Percentiles rank a stretch among this genome's conserved stretches.
Evolutionary conservation across 2,888 invertebrate genomes (phyloP).

Genomic region (Leptopilina myrica): DNA sequence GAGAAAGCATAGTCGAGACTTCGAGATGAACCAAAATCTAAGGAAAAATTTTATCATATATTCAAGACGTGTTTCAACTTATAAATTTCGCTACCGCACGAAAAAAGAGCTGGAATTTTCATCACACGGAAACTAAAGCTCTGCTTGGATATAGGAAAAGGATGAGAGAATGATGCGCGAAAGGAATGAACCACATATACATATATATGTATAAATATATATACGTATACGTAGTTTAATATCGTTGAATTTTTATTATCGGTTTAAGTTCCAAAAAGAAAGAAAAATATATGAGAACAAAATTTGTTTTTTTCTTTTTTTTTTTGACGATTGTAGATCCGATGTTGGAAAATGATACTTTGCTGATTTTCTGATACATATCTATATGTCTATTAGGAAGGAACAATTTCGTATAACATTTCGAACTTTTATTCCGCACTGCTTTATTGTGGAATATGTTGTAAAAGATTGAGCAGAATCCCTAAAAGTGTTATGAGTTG

Average conservation of each 20-base stretch:
- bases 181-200: neutral
- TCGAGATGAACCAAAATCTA: slow-evolving; percentile 55
- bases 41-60: slow-evolving; percentile 74
- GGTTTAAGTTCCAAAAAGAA: neutral
- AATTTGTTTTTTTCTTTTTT: neutral
- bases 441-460: slow-evolving; percentile 4
- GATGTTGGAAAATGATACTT: neutral
- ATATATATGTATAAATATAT: neutral
- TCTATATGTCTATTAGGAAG: slow-evolving; percentile 3
- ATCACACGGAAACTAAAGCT: slow-evolving; percentile 10
- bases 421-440: neutral
- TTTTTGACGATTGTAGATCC: neutral
- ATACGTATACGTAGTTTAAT: neutral
- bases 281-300: too few species aligned
- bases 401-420: slow-evolving; percentile 2
- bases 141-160: neutral
- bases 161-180: slow-evolving; percentile 5
- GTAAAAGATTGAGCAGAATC: slow-evolving; percentile 16
- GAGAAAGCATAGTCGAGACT: slow-evolving; percentile 24
- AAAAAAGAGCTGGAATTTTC: neutral
- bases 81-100: slow-evolving; percentile 53
- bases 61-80: slow-evolving; percentile 73
- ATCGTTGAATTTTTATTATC: slow-evolving; percentile 29
- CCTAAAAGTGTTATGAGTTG: slow-evolving; percentile 3
- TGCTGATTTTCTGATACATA: slow-evolving; percentile 2